Evolutionary conservation across 1,140 invertebrate genomes (phyloP), one percentile per base, ranked within the genome.

Genomic region (Odontomachus brunneus): DNA sequence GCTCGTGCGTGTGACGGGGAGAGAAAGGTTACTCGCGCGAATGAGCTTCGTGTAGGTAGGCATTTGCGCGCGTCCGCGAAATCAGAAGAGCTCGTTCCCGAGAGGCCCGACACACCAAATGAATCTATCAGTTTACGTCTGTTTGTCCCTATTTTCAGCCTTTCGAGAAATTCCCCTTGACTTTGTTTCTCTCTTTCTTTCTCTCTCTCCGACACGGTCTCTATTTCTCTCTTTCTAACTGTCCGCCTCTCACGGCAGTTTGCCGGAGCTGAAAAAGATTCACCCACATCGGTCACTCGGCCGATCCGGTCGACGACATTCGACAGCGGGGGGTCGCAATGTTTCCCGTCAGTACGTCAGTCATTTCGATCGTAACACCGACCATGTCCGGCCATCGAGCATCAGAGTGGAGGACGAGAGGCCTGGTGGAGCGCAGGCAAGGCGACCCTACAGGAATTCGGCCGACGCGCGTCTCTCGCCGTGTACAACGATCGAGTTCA

Each of bases 261-360:
- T 29, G 83, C 44, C 59, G 51, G 66, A 76, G 83, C 62, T 55
- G 69, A 84, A 84, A 88, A 82, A 86, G 85, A 90, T 90, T 92
- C 92, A 92, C 91, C 91, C 89, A 91, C 91, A 92, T 92, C 92
- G 91, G 91, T 91, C 91, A 93, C 87, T 92, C 89, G 85, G 85
- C 84, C 84, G 88, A 90, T 90, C 90, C 88, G 82, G 81, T 85
- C 90, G 91, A 93, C 90, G 92, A 93, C 92, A 92, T 92, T 91
- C 91, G 89, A 90, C 92, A 91, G 90, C 92, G 86, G 91, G 92
- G 91, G 91, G 91, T 89, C 91, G 90, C 90, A 89, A 92, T 93
- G 92, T 93, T 88, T 92, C 92, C 86, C 90, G 91, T 93, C 91
- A 92, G 91, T 92, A 89, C 88, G 92, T 93, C 92, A 93, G 89